Evolutionary conservation across 35 echinoderm and acorn worm species (phyloP).

Genomic region (Ophiothrix spiculata): DNA sequence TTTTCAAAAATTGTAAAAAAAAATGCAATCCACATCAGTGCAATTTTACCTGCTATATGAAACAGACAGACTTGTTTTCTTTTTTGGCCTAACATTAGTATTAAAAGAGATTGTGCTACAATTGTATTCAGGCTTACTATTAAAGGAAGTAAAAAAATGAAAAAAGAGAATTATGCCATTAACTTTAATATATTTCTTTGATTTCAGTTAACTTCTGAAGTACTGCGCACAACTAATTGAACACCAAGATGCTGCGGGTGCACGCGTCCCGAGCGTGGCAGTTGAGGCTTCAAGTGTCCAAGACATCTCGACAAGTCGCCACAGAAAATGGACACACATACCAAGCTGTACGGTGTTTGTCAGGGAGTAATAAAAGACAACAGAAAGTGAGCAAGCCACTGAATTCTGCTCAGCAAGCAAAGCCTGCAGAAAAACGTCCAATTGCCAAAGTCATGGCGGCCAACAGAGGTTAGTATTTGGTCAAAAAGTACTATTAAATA

Average conservation of each 20-base stretch:
- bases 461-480: slow-evolving; percentile 56
- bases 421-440: slow-evolving; percentile 20
- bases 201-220: too few relatives aligned
- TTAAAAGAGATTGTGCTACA: too few relatives aligned
- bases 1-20: too few relatives aligned
- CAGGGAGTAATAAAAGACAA: slow-evolving; percentile 8
- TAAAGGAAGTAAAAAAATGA: too few relatives aligned
- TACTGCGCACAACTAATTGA: too few relatives aligned
- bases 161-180: too few relatives aligned
- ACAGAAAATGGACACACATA: not conserved
- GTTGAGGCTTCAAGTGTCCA: slow-evolving; percentile 10
- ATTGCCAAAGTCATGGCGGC: slow-evolving; percentile 79
- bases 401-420: slow-evolving; percentile 19
- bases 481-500: not conserved
- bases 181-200: too few relatives aligned
- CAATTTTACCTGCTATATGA: too few relatives aligned
- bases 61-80: too few relatives aligned
- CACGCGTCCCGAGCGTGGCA: slow-evolving; percentile 36
- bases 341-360: not conserved
- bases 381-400: slow-evolving; percentile 32
- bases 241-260: slow-evolving; percentile 38
- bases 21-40: too few relatives aligned
- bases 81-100: too few relatives aligned
- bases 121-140: too few relatives aligned
- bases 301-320: not conserved